These are phyloP conservation scores for Drosophila simulans DNA, from an alignment of 1,140 invertebrate genomes.

Conservation along the genomic window DNA sequence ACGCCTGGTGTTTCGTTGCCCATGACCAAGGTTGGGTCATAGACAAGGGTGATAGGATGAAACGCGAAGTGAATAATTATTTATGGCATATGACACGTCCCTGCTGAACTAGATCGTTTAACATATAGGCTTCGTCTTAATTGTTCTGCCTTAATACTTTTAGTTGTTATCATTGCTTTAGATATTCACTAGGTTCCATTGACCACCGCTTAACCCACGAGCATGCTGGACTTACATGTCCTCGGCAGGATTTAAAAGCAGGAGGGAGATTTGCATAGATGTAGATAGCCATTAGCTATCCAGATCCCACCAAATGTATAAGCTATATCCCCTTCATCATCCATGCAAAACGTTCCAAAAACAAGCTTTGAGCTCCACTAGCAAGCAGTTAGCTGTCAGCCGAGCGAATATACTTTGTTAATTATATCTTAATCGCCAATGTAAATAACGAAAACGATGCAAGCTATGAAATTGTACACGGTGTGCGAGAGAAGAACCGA, in stretches of 20 bases:
- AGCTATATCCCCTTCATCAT: neutral
- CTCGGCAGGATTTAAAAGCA: slow-evolving; percentile 1
- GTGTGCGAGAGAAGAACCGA: neutral
- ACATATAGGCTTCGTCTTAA: neutral
- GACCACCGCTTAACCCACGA: neutral
- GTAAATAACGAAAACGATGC: slow-evolving; percentile 3
- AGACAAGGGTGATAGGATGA: slow-evolving; percentile 25
- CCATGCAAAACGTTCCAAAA: slow-evolving; percentile 12
- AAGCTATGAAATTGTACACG: neutral
- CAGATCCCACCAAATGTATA: neutral
- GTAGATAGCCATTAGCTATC: neutral
- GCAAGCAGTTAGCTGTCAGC: slow-evolving; percentile 1
- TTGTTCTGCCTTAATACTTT: slow-evolving; percentile 8
- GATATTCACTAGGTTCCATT: neutral
- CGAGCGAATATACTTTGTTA: slow-evolving; percentile 12
- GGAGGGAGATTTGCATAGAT: neutral
- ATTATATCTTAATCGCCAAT: slow-evolving; percentile 10
- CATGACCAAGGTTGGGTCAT: slow-evolving; percentile 15
- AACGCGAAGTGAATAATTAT: slow-evolving; percentile 18
- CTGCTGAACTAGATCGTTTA: slow-evolving; percentile 6
- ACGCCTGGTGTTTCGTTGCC: neutral
- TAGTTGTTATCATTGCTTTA: slow-evolving; percentile 26
- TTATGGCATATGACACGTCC: slow-evolving; percentile 26
- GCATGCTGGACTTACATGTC: neutral
- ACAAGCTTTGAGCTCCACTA: slow-evolving; percentile 5